These are phyloP conservation scores for Thunnus thynnus DNA, from an alignment of 2,113 vertebrate species.

Conservation along the genomic window DNA sequence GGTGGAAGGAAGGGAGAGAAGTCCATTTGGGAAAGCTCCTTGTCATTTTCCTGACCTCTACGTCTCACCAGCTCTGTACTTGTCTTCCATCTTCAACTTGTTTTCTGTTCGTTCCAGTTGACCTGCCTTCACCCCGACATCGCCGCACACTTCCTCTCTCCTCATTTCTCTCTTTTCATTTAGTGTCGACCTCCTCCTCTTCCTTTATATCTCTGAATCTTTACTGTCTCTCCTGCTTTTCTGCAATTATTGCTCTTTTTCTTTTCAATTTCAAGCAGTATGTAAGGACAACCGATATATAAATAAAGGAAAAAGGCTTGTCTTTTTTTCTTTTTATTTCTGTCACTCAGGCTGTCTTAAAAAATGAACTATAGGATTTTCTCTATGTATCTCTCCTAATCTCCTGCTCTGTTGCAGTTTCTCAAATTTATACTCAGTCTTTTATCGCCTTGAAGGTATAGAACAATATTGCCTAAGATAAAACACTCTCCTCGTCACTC, in stretches of 20 bases:
- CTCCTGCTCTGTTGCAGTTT: not conserved
- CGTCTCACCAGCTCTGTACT: slow-evolving; percentile 29
- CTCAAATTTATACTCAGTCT: slow-evolving; percentile 2
- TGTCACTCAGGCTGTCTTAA: not conserved
- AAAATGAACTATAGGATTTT: not conserved
- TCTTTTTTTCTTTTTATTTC: not conserved
- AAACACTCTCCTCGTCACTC: slow-evolving; percentile 16
- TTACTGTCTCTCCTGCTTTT: not conserved
- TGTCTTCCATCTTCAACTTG: slow-evolving; percentile 51
- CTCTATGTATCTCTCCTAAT: not conserved
- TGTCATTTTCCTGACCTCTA: slow-evolving; percentile 63
- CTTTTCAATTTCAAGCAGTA: not conserved
- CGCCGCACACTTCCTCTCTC: not conserved
- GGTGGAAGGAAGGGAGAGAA: not conserved
- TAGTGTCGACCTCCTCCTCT: not conserved
- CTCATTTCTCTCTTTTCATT: slow-evolving; percentile 23
- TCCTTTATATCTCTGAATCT: not conserved
- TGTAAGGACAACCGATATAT: too few relatives aligned
- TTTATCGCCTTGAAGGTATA: slow-evolving; percentile 39
- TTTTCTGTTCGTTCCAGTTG: slow-evolving; percentile 51
- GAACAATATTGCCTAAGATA: slow-evolving; percentile 26
- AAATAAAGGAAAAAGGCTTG: not conserved
- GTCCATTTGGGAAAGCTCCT: slow-evolving; percentile 52
- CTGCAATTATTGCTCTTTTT: not conserved
- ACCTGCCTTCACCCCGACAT: slow-evolving; percentile 28